Conservation (phyloP, 2,888 invertebrate genomes). For the Catocala fraxini region DNA sequence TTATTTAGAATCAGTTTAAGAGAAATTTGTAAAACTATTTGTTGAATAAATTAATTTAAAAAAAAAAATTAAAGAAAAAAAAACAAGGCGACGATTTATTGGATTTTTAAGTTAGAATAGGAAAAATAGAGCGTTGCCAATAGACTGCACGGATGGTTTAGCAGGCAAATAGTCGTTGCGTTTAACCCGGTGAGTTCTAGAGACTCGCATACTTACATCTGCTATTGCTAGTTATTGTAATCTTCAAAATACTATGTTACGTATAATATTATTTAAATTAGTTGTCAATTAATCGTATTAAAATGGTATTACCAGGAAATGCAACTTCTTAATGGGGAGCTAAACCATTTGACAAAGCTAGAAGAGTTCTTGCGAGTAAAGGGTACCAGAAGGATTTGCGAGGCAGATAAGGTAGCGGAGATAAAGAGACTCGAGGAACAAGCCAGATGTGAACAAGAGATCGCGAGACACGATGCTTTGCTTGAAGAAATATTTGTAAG, state of each 20-base stretch:
- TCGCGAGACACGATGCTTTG: slow-evolving; percentile 91
- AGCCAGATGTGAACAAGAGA: slow-evolving; percentile 90
- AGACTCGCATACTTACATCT: too few relatives aligned
- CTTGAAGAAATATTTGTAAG: slow-evolving; percentile 91
- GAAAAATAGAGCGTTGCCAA: too few relatives aligned
- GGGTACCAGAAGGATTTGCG: slow-evolving; percentile 92
- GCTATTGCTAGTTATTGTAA: too few relatives aligned
- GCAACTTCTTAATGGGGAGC: slow-evolving; percentile 93
- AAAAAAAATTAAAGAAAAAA: too few relatives aligned
- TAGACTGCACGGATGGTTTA: too few relatives aligned
- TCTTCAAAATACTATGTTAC: neutral
- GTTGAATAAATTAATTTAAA: too few relatives aligned
- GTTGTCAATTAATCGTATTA: neutral
- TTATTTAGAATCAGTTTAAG: too few relatives aligned
- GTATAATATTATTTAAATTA: neutral
- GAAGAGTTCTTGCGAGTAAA: slow-evolving; percentile 95
- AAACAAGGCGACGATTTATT: too few relatives aligned
- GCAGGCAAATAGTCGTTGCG: too few relatives aligned
- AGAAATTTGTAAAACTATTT: too few relatives aligned
- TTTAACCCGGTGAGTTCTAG: too few relatives aligned
- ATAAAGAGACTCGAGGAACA: slow-evolving; percentile 90
- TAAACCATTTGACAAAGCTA: slow-evolving; percentile 94
- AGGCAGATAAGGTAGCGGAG: slow-evolving; percentile 91
- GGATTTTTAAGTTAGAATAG: too few relatives aligned
- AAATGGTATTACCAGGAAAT: slow-evolving; percentile 88